phyloP scores from a whole-genome alignment of 2,113 vertebrate species.

The Chauna torquata region DNA sequence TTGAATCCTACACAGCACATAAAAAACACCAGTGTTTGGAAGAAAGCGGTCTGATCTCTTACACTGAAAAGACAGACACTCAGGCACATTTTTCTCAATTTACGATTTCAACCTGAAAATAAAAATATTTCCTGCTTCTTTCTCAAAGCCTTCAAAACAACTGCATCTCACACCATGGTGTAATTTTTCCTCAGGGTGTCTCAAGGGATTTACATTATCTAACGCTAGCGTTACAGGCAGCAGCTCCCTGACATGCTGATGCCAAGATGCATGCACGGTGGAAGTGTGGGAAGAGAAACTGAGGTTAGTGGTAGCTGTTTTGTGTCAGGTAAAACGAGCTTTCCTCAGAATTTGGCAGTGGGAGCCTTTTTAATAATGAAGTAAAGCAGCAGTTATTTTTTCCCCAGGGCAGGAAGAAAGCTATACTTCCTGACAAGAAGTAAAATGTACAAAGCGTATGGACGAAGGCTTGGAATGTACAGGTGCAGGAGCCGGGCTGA shows the following conservation, averaged over 20 bases:
- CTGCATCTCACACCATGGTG: background rate
- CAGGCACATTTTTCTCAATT: background rate
- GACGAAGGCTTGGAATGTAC: background rate
- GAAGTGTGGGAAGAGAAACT: conserved; percentile 18
- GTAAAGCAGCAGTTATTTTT: background rate
- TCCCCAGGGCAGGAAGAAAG: background rate
- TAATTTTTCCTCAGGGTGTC: background rate
- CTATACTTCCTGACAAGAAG: background rate
- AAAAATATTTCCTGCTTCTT: conserved; percentile 12
- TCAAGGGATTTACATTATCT: background rate
- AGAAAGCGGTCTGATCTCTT: background rate
- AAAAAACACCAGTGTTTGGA: background rate
- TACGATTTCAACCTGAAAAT: background rate
- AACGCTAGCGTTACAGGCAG: background rate
- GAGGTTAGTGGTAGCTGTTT: background rate
- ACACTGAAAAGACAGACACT: background rate
- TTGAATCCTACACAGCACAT: background rate
- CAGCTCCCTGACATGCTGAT: background rate
- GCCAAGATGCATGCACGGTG: background rate
- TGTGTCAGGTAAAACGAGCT: background rate
- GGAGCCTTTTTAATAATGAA: background rate
- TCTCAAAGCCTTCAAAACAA: conserved; percentile 29
- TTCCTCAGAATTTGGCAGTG: background rate
- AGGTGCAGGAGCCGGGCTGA: background rate
- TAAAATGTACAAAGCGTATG: background rate